Evolutionary conservation across 2,888 invertebrate species (phyloP).

Genomic region (Caenorhabditis sp.): DNA sequence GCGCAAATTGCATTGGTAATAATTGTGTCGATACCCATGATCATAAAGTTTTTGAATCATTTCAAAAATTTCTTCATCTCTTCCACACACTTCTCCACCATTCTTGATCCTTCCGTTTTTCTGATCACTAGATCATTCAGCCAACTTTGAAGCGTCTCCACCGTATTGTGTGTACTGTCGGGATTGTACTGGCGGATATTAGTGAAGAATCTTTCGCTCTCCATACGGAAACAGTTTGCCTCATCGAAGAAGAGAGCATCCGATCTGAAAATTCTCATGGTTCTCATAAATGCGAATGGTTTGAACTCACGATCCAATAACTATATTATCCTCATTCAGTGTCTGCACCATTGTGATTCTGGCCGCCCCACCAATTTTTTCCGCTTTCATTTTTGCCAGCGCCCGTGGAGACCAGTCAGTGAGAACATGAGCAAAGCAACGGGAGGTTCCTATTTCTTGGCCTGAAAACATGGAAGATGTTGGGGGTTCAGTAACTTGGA

Average conservation of each 20-base stretch:
- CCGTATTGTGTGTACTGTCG: not conserved
- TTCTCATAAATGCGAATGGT: not conserved
- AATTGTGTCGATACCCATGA: not conserved
- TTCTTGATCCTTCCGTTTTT: not conserved
- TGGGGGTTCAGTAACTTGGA: not conserved
- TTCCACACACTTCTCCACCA: slow-evolving; percentile 38
- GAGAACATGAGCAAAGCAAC: slow-evolving; percentile 35
- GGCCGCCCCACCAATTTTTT: not conserved
- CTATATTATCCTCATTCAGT: not conserved
- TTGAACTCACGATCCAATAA: slow-evolving; percentile 2
- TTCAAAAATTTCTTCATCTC: slow-evolving; percentile 21
- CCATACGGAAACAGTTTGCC: not conserved
- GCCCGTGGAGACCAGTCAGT: not conserved
- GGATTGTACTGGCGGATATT: slow-evolving; percentile 21
- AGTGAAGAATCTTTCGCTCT: slow-evolving; percentile 41
- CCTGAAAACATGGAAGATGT: too few species aligned
- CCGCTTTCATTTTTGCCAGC: not conserved
- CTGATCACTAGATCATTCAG: slow-evolving; percentile 49
- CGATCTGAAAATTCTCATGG: slow-evolving; percentile 13
- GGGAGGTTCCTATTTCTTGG: slow-evolving; percentile 10
- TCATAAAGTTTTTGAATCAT: not conserved
- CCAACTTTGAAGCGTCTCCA: slow-evolving; percentile 5
- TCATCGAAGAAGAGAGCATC: slow-evolving; percentile 40
- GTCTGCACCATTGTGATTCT: slow-evolving; percentile 26
- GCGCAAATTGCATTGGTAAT: not conserved